Percentiles rank a stretch among this genome's conserved stretches.
These are phyloP conservation scores for Macrosoma leucophasiata DNA, from an alignment of 2,888 invertebrate species.

Conservation along the genomic window DNA sequence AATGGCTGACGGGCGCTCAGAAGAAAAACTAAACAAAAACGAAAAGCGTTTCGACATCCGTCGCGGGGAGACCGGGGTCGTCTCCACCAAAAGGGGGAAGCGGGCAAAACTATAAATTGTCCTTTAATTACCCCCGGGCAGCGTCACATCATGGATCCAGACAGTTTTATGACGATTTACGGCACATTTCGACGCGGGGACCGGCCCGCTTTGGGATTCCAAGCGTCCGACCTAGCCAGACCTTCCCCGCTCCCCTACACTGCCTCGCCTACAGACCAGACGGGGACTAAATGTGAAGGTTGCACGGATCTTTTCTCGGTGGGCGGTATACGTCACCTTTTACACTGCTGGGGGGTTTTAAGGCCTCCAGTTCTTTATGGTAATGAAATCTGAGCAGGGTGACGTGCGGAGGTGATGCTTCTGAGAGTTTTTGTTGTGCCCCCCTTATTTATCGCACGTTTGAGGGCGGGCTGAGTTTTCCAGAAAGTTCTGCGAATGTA, in stretches of 20 bases:
- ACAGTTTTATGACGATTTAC: conserved; percentile 82
- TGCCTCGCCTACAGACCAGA: conserved; percentile 10
- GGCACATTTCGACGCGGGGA: conserved; percentile 68
- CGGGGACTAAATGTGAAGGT: conserved; percentile 11
- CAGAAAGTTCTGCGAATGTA: conserved; percentile 59
- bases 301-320: conserved; percentile 22
- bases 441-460: conserved; percentile 72
- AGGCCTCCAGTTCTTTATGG: conserved; percentile 76
- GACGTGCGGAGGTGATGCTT: conserved; percentile 72
- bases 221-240: conserved; percentile 40
- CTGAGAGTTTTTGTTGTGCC: conserved; percentile 72
- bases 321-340: conserved; percentile 42
- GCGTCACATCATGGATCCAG: conserved; percentile 83
- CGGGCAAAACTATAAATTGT: conserved; percentile 74
- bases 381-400: conserved; percentile 77
- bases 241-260: conserved; percentile 28
- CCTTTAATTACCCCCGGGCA: conserved; percentile 77
- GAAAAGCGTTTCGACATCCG: conserved; percentile 44
- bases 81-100: conserved; percentile 44
- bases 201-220: conserved; percentile 57
- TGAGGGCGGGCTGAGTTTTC: conserved; percentile 56
- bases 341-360: conserved; percentile 65
- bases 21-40: conserved; percentile 39
- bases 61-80: conserved; percentile 41
- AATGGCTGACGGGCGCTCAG: conserved; percentile 26